phyloP scores from a whole-genome alignment of 2,888 invertebrate genomes.

The Pemphredon lugubris region DNA sequence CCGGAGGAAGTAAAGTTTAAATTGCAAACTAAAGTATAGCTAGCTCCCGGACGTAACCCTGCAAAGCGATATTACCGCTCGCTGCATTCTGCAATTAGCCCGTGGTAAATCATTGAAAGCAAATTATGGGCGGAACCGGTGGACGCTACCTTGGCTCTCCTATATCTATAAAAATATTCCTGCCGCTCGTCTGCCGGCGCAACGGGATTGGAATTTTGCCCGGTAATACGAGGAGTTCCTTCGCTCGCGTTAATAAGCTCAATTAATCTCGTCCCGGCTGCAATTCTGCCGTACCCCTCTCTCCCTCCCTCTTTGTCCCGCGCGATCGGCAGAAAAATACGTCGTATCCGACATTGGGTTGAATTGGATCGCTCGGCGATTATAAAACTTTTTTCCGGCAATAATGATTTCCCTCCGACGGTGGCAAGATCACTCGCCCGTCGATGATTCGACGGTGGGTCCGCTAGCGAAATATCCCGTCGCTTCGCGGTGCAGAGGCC shows the following conservation, averaged over 20 bases:
- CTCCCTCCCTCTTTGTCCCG: slow-evolving; percentile 20
- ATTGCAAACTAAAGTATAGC: slow-evolving; percentile 82
- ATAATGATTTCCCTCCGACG: slow-evolving; percentile 34
- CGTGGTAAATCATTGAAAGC: slow-evolving; percentile 80
- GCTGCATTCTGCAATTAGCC: slow-evolving; percentile 81
- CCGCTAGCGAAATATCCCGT: slow-evolving; percentile 20
- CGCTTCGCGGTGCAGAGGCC: neutral
- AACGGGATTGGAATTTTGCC: slow-evolving; percentile 37
- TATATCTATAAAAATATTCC: slow-evolving; percentile 51
- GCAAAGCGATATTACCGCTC: slow-evolving; percentile 71
- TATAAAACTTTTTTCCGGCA: slow-evolving; percentile 30
- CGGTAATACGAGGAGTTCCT: slow-evolving; percentile 13
- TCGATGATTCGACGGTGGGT: slow-evolving; percentile 20
- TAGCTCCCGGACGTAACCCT: slow-evolving; percentile 72
- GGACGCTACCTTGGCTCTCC: slow-evolving; percentile 11
- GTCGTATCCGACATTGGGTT: slow-evolving; percentile 3
- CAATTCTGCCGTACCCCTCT: slow-evolving; percentile 32
- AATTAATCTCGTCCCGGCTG: slow-evolving; percentile 42
- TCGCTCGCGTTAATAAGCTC: slow-evolving; percentile 46
- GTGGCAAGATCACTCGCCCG: slow-evolving; percentile 38
- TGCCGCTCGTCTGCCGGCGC: slow-evolving; percentile 8
- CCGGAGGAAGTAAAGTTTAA: slow-evolving; percentile 81
- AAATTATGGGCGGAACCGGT: slow-evolving; percentile 76
- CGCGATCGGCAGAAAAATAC: neutral
- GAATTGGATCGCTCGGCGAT: slow-evolving; percentile 1